Conservation (phyloP, 2,797 vertebrate genomes). For the Esox masquinongy region DNA sequence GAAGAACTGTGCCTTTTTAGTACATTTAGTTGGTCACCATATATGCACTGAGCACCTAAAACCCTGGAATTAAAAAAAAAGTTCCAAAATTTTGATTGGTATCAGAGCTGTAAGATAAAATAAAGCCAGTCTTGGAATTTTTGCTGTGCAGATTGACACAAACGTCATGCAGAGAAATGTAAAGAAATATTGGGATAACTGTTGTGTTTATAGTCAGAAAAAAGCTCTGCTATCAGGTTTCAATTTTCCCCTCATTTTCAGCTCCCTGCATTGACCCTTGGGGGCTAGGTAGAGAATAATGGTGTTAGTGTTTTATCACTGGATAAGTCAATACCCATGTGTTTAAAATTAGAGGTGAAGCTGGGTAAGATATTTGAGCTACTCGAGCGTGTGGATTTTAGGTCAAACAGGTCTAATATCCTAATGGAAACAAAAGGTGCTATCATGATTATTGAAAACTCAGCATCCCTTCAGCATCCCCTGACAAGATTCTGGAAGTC, state of each 20-base stretch:
- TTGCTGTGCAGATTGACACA: background rate
- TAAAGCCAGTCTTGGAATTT: background rate
- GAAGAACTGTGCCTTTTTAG: background rate
- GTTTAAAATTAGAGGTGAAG: slow-evolving; percentile 4
- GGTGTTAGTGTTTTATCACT: slow-evolving; percentile 16
- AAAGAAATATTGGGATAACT: background rate
- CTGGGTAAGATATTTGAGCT: background rate
- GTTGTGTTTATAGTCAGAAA: background rate
- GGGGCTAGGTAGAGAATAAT: slow-evolving; percentile 13
- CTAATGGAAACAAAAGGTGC: background rate
- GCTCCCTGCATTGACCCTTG: slow-evolving; percentile 15
- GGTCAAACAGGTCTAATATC: background rate
- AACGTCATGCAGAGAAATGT: background rate
- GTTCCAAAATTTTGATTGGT: background rate
- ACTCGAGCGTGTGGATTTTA: background rate
- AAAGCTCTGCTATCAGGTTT: slow-evolving; percentile 17
- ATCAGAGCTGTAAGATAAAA: slow-evolving; percentile 2
- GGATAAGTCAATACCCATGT: slow-evolving; percentile 1
- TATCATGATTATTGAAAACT: background rate
- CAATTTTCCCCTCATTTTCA: slow-evolving; percentile 2
- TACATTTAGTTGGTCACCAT: background rate
- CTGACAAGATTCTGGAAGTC: no score
- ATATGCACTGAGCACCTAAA: slow-evolving; percentile 16
- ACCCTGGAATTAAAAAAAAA: background rate
- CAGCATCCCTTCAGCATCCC: no score